A percentile compares a stretch with the other conserved stretches of the same genome.
Evolutionary conservation across 2,113 vertebrate genomes (phyloP).

Genomic region (Cephalopholis sonnerati): DNA sequence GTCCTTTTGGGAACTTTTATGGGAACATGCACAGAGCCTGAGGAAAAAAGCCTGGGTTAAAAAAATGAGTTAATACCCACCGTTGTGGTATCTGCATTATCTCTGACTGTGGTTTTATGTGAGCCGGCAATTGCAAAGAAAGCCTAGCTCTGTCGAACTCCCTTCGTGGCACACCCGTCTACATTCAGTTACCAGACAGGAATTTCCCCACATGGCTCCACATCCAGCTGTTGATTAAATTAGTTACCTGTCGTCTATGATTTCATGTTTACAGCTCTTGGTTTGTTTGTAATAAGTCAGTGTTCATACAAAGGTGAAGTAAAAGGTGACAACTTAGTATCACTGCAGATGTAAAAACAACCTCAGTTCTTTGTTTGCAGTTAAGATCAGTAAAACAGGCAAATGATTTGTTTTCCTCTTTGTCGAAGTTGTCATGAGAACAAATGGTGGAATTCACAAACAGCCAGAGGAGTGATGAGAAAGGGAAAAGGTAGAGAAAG

Average conservation of each 20-base stretch:
- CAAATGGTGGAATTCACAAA: background rate
- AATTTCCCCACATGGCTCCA: background rate
- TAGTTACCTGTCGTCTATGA: background rate
- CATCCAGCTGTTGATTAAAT: background rate
- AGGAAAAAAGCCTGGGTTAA: no score
- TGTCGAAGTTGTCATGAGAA: background rate
- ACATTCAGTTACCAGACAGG: background rate
- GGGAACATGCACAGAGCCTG: no score
- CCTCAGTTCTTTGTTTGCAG: background rate
- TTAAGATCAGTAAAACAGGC: background rate
- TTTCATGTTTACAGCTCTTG: background rate
- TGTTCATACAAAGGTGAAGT: no score
- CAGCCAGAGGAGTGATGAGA: background rate
- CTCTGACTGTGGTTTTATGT: no score
- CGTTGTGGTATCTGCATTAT: no score
- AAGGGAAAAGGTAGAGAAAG: background rate
- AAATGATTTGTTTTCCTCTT: background rate
- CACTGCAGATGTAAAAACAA: background rate
- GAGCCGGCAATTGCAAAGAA: no score
- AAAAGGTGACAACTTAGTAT: background rate
- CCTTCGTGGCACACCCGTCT: no score
- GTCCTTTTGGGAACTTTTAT: no score
- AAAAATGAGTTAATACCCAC: no score
- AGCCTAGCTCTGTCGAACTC: no score
- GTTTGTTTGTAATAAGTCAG: background rate